Evolutionary conservation across 37 sponge, comb jelly and placozoan genomes (phyloP).

Genomic region (Haliclona indistincta): DNA sequence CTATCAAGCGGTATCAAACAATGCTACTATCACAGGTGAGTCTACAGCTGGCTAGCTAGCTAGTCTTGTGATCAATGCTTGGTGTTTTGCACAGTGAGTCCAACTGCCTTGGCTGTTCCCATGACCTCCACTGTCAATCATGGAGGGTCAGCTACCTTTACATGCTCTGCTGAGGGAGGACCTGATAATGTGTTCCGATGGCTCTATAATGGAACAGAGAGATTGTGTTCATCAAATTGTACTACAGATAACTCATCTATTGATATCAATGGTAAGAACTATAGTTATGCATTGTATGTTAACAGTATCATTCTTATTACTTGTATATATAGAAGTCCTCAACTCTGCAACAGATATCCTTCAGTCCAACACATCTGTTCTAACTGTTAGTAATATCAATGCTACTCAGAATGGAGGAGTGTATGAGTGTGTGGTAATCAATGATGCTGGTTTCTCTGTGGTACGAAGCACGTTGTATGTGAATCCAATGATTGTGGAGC

Average conservation of each 20-base stretch:
- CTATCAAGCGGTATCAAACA: neutral
- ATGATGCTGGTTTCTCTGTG: conserved; percentile 52
- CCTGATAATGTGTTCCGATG: conserved; percentile 24
- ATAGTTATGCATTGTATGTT: too few species aligned
- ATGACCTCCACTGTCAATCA: neutral
- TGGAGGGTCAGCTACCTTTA: conserved; percentile 4
- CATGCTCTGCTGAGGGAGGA: conserved; percentile 19
- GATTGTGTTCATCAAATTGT: neutral
- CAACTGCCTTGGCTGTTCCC: conserved; percentile 1
- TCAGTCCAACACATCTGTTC: neutral
- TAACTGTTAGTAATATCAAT: neutral
- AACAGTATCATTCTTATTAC: too few species aligned
- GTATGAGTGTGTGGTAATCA: conserved; percentile 51
- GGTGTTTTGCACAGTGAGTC: conserved; percentile 3
- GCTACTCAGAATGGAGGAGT: conserved; percentile 30
- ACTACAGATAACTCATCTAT: too few species aligned
- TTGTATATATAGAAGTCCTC: too few species aligned
- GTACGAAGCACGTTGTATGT: conserved; percentile 20
- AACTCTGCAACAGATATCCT: neutral
- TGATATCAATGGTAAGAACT: too few species aligned
- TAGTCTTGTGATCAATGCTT: neutral
- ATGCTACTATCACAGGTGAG: neutral
- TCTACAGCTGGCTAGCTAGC: neutral
- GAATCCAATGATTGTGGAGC: conserved; percentile 2
- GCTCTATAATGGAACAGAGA: conserved; percentile 9